Percentiles rank a stretch among this genome's conserved stretches.
These are phyloP conservation scores for Pristionchus fissidentatus DNA, from an alignment of 2,888 invertebrate species.

Conservation along the genomic window DNA sequence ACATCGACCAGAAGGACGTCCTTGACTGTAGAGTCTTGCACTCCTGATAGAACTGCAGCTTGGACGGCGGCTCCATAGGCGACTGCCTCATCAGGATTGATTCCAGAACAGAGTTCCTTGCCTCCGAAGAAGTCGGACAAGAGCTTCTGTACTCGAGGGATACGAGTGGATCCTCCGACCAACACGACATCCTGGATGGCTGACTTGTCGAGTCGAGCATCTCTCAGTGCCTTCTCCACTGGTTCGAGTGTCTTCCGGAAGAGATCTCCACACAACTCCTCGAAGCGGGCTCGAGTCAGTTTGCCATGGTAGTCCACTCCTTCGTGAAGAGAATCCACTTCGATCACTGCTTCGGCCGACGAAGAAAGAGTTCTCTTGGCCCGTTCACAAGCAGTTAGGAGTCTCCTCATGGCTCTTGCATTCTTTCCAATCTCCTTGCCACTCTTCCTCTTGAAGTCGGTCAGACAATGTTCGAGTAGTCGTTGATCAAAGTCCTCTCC, in stretches of 20 bases:
- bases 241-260: slow-evolving; percentile 96
- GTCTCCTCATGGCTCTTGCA: slow-evolving; percentile 89
- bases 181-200: slow-evolving; percentile 81
- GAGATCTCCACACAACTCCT: slow-evolving; percentile 94
- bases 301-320: slow-evolving; percentile 95
- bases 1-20: slow-evolving; percentile 86
- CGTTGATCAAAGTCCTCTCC: slow-evolving; percentile 80
- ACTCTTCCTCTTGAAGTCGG: slow-evolving; percentile 80
- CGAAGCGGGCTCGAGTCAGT: slow-evolving; percentile 95
- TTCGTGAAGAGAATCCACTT: slow-evolving; percentile 93
- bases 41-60: slow-evolving; percentile 82
- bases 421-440: slow-evolving; percentile 87
- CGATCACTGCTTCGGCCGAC: slow-evolving; percentile 79
- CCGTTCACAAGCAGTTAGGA: slow-evolving; percentile 88
- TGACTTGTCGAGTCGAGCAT: slow-evolving; percentile 94
- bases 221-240: slow-evolving; percentile 92
- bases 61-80: slow-evolving; percentile 98
- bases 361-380: slow-evolving; percentile 82
- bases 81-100: slow-evolving; percentile 98
- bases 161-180: slow-evolving; percentile 92
- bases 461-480: slow-evolving; percentile 76
- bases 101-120: slow-evolving; percentile 81
- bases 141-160: slow-evolving; percentile 95
- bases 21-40: slow-evolving; percentile 78
- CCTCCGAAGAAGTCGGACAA: slow-evolving; percentile 86